Conservation (phyloP, 2,797 vertebrate species). For the Austrolebias charrua region DNA sequence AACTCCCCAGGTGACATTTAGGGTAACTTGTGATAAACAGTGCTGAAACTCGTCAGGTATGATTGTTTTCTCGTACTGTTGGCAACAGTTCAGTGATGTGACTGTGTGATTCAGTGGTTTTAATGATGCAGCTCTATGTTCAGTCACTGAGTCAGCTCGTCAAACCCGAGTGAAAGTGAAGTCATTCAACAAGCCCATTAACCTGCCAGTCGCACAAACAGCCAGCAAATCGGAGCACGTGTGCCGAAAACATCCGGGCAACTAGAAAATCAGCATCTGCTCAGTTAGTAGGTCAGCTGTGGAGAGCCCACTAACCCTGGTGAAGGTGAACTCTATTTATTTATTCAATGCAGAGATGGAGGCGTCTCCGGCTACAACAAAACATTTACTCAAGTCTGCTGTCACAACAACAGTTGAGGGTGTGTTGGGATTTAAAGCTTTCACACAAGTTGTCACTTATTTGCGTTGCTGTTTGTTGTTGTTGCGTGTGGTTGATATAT, state of each 20-base stretch:
- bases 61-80: slow-evolving; percentile 9
- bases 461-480: slow-evolving; percentile 3
- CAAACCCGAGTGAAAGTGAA: slow-evolving; percentile 28
- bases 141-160: slow-evolving; percentile 48
- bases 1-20: background rate
- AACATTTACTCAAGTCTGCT: slow-evolving; percentile 12
- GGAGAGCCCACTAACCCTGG: background rate
- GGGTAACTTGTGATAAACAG: slow-evolving; percentile 9
- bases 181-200: slow-evolving; percentile 39
- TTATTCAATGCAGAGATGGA: background rate
- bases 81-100: slow-evolving; percentile 42
- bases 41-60: slow-evolving; percentile 22
- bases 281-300: slow-evolving; percentile 17
- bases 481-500: slow-evolving; percentile 5
- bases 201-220: slow-evolving; percentile 16
- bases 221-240: slow-evolving; percentile 6
- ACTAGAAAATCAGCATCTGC: slow-evolving; percentile 18
- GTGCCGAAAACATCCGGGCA: background rate
- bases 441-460: background rate
- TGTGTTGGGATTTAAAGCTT: background rate
- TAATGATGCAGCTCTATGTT: slow-evolving; percentile 49
- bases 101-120: slow-evolving; percentile 56
- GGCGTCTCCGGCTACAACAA: background rate
- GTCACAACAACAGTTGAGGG: background rate
- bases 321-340: slow-evolving; percentile 22